Evolutionary conservation across 2,888 invertebrate species (phyloP), one percentile per base, ranked within the genome.

Genomic region (Exephanes ischioxanthus): DNA sequence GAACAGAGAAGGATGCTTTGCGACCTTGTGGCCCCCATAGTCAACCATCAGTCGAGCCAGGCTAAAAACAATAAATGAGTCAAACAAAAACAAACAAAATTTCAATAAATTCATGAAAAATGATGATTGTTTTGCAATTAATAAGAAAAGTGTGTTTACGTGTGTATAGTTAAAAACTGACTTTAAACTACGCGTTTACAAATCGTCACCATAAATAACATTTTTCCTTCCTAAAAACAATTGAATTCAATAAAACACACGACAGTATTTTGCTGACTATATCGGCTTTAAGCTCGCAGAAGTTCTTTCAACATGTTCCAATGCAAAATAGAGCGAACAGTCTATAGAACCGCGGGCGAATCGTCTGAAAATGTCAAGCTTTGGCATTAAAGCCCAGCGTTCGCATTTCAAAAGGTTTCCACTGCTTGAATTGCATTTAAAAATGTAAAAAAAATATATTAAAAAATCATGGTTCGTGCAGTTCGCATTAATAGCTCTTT

Each of bases 11-110:
- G 83, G 77, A 86, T 61, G 78, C 63, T 37, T 81, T 76, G 61
- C 77, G 53, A 48, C 73, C 75, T 33, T 70, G 79, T 80, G 90
- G 88, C 89, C 90, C 91, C 91, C 86, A 91, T 91, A 90, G n/a
- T 22, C 51, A 66, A 11, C 76, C 37, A 66, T 77, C 77, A 16
- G 51, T 22, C 48, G 48, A n/a, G n/a, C 30, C 48, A 14, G 19
- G 3, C n/a, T 3, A 0, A 7, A 26, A 58, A 45, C 19, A 19
- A 19, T 22, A 41, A 37, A 19, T 5, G 37, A n/a, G 6, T 19
- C 1, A 4, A 41, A 14, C 0, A 22, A 41, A 55, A 19, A 55
- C 3, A 55, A 55, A 19, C 4, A 22, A 48, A 48, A 48, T 48
- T 63, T n/a, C n/a, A 16, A 63, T 30, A 7, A 30, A 55, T 9